Evolutionary conservation across 2,797 vertebrate genomes (phyloP).

Genomic region (Fistularia commersonii): DNA sequence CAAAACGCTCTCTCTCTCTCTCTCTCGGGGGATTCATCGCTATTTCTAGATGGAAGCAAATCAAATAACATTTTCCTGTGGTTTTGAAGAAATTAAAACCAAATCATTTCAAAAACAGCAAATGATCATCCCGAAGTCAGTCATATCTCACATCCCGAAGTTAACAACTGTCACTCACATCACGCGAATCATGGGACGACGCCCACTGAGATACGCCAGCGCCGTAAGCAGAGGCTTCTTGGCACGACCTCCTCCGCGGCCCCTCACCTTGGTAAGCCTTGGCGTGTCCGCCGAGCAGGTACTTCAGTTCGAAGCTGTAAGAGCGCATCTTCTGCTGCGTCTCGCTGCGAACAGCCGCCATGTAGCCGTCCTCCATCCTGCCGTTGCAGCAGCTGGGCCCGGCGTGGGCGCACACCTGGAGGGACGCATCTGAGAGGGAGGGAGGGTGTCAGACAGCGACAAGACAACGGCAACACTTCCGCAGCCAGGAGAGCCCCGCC

Average conservation of each 20-base stretch:
- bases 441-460: not conserved
- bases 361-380: constrained; percentile 91
- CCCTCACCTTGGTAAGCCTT: constrained; percentile 75
- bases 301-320: constrained; percentile 88
- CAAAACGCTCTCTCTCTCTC: too few species aligned
- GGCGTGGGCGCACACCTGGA: constrained; percentile 82
- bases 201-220: too few species aligned
- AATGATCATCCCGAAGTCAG: too few species aligned
- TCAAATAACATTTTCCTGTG: too few species aligned
- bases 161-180: too few species aligned
- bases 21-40: too few species aligned
- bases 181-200: too few species aligned
- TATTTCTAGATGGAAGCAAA: too few species aligned
- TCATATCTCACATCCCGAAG: too few species aligned
- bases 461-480: not conserved
- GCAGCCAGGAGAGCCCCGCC: not conserved
- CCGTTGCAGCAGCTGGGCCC: constrained; percentile 86
- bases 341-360: constrained; percentile 82
- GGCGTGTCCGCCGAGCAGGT: constrained; percentile 82
- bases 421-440: constrained; percentile 70
- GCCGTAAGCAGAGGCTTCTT: too few species aligned
- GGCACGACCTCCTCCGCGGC: not conserved
- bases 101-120: too few species aligned
- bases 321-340: constrained; percentile 84
- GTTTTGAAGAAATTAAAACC: too few species aligned